Evolutionary conservation across 2,113 vertebrate genomes (phyloP).

Genomic region (Saccopteryx leptura): DNA sequence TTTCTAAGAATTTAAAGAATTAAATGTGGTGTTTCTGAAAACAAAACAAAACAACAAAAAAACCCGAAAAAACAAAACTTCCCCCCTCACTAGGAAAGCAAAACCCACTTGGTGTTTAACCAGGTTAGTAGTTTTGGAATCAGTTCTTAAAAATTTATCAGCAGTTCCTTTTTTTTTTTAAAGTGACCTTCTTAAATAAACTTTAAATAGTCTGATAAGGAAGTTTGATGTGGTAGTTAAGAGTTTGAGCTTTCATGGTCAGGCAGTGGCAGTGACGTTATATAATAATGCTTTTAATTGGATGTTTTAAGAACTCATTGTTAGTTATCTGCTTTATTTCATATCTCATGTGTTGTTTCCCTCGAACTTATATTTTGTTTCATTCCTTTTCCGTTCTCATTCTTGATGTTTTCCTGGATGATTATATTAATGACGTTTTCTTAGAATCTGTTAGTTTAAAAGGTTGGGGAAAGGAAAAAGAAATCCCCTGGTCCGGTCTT

Average conservation of each 20-base stretch:
- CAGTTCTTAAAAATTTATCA: neutral
- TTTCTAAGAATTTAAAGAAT: neutral
- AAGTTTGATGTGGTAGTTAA: neutral
- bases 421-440: slow-evolving; percentile 14
- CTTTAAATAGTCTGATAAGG: slow-evolving; percentile 15
- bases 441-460: slow-evolving; percentile 32
- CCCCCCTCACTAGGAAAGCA: neutral
- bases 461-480: neutral
- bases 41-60: too few species aligned
- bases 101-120: neutral
- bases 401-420: slow-evolving; percentile 18
- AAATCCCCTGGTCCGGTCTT: neutral
- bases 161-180: neutral
- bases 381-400: neutral
- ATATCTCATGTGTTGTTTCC: neutral
- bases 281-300: neutral
- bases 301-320: neutral
- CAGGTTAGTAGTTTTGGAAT: neutral
- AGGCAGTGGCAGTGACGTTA: neutral
- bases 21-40: neutral
- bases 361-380: neutral
- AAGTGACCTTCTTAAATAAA: neutral
- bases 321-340: neutral
- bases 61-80: neutral
- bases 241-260: slow-evolving; percentile 50